phyloP scores from a whole-genome alignment of 1,140 invertebrate species.

The Diorhabda sublineata region DNA sequence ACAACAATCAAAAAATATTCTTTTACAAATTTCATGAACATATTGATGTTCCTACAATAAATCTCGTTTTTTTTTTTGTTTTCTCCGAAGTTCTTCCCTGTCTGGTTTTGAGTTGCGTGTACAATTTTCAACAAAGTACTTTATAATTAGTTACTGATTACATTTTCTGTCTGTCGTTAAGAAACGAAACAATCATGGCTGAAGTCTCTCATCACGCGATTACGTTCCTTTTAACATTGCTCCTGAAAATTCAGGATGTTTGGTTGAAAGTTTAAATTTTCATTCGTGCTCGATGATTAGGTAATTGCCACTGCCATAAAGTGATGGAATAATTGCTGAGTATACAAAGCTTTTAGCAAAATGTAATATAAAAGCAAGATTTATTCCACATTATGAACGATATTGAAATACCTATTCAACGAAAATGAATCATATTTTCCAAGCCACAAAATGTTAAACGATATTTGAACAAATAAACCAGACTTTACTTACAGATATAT shows the following conservation, averaged over 20 bases:
- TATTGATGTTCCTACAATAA: conserved; percentile 15
- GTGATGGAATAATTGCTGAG: background rate
- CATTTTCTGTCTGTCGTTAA: conserved; percentile 14
- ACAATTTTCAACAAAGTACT: conserved; percentile 16
- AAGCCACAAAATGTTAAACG: no score
- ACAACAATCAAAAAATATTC: conserved; percentile 5
- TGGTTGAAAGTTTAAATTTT: conserved; percentile 1
- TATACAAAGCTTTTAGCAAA: background rate
- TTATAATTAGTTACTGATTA: conserved; percentile 16
- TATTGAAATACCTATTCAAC: no score
- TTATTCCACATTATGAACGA: no score
- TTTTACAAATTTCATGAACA: conserved; percentile 8
- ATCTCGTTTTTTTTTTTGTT: conserved; percentile 6
- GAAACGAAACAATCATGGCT: conserved; percentile 14
- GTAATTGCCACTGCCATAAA: background rate
- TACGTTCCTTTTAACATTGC: conserved; percentile 3
- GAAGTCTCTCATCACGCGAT: conserved; percentile 10
- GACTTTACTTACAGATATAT: no score
- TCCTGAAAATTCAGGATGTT: background rate
- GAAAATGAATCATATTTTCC: no score
- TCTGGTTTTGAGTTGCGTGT: conserved; percentile 11
- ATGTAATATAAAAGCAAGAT: background rate
- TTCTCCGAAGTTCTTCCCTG: background rate
- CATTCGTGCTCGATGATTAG: conserved; percentile 1
- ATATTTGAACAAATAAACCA: no score